A percentile compares a stretch with the other conserved stretches of the same genome.
Conservation (phyloP, 2,888 invertebrate genomes). For the Bhutanitis thaidina region DNA sequence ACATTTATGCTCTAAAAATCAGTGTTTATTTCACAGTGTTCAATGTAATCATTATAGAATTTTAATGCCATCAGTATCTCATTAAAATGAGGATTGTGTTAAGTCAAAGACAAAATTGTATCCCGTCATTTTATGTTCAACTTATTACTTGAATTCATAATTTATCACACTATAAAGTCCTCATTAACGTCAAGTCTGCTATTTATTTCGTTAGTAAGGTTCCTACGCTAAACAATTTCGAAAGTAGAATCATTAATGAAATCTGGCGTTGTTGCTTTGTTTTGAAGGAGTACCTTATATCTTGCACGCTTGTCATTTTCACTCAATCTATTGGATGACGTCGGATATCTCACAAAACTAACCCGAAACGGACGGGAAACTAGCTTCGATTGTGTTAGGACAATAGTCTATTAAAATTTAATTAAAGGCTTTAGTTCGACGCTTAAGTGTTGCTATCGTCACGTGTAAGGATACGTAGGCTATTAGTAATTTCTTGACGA, state of each 20-base stretch:
- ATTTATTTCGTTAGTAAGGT: slow-evolving; percentile 43
- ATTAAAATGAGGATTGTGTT: neutral
- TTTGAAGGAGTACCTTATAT: neutral
- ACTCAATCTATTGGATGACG: neutral
- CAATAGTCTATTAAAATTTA: slow-evolving; percentile 19
- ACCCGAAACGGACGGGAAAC: slow-evolving; percentile 33
- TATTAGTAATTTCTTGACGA: too few species aligned
- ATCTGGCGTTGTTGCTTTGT: slow-evolving; percentile 41
- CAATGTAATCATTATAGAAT: too few species aligned
- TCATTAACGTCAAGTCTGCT: slow-evolving; percentile 49
- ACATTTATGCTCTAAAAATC: too few species aligned
- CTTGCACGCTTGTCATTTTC: neutral
- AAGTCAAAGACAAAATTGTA: slow-evolving; percentile 32
- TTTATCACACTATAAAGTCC: slow-evolving; percentile 45
- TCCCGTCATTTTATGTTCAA: slow-evolving; percentile 41
- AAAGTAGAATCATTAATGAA: slow-evolving; percentile 53
- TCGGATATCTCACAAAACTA: slow-evolving; percentile 36
- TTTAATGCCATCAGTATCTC: neutral
- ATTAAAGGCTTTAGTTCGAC: too few species aligned
- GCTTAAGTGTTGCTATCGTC: too few species aligned
- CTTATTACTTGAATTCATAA: slow-evolving; percentile 54
- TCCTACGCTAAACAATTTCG: slow-evolving; percentile 36
- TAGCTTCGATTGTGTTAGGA: slow-evolving; percentile 27
- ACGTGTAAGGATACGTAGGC: too few species aligned
- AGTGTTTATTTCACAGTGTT: too few species aligned